These are phyloP conservation scores for Ectemnius cavifrons DNA, from an alignment of 2,888 invertebrate species.

Conservation along the genomic window DNA sequence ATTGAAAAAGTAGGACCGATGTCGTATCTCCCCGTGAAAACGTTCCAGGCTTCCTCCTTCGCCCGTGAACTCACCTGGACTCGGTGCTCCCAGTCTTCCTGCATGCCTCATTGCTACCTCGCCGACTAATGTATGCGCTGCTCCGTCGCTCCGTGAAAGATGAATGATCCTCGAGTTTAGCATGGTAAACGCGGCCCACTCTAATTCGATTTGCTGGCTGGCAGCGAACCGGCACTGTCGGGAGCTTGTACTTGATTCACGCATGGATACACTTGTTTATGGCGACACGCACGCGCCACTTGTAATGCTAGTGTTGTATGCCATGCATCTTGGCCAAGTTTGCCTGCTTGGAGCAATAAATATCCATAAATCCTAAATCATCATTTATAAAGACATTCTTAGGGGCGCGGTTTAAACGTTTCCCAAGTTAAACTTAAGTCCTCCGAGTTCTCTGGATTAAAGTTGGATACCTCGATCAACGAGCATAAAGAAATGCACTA, in stretches of 20 bases:
- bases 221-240: neutral
- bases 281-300: neutral
- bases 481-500: too few species aligned
- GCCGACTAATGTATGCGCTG: neutral
- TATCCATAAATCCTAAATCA: too few species aligned
- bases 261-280: neutral
- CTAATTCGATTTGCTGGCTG: neutral
- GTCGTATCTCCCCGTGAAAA: neutral
- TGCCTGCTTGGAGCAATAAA: too few species aligned
- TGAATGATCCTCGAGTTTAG: neutral
- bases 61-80: slow-evolving; percentile 5
- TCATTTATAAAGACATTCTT: too few species aligned
- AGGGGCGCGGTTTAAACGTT: too few species aligned
- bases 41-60: neutral
- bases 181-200: neutral
- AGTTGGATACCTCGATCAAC: too few species aligned
- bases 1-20: slow-evolving; percentile 12
- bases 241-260: neutral
- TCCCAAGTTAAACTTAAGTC: too few species aligned
- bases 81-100: neutral
- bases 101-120: neutral
- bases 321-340: too few species aligned
- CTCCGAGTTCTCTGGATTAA: too few species aligned
- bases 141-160: neutral
- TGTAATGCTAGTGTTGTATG: neutral